Conservation (phyloP, 2,797 vertebrate species). For the Sebastes trivittatus region DNA sequence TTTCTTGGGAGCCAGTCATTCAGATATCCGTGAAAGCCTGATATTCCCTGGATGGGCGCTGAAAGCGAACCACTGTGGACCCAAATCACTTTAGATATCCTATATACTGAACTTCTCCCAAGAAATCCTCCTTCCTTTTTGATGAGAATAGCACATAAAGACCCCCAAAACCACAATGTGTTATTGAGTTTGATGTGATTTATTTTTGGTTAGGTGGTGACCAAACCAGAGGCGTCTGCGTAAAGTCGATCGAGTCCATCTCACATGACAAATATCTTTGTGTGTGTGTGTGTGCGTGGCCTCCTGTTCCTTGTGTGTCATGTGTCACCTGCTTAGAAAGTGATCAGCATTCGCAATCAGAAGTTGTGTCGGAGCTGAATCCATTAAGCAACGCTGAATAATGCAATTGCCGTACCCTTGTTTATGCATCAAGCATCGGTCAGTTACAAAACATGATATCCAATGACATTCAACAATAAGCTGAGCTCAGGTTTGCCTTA, state of each 20-base stretch:
- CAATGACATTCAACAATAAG: background rate
- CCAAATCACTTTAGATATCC: background rate
- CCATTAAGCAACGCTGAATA: background rate
- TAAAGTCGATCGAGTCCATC: background rate
- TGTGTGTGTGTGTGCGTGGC: background rate
- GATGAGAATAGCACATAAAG: background rate
- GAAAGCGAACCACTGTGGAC: background rate
- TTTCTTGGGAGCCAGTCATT: constrained; percentile 12
- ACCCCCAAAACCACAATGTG: background rate
- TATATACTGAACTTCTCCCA: background rate
- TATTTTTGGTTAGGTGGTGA: background rate
- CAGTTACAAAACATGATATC: background rate
- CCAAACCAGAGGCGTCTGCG: background rate
- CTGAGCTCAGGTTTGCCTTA: background rate
- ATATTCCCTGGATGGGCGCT: background rate
- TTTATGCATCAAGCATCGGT: background rate
- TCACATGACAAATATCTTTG: background rate
- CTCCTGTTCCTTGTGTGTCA: background rate
- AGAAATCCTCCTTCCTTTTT: background rate
- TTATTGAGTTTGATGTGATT: background rate
- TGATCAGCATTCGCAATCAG: background rate
- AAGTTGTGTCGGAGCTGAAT: background rate
- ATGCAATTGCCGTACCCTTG: background rate
- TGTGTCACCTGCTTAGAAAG: background rate
- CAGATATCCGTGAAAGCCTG: background rate